Evolutionary conservation across 2,797 vertebrate genomes (phyloP), one percentile per base, ranked within the genome.

Genomic region (Schizopygopsis malacanthus): DNA sequence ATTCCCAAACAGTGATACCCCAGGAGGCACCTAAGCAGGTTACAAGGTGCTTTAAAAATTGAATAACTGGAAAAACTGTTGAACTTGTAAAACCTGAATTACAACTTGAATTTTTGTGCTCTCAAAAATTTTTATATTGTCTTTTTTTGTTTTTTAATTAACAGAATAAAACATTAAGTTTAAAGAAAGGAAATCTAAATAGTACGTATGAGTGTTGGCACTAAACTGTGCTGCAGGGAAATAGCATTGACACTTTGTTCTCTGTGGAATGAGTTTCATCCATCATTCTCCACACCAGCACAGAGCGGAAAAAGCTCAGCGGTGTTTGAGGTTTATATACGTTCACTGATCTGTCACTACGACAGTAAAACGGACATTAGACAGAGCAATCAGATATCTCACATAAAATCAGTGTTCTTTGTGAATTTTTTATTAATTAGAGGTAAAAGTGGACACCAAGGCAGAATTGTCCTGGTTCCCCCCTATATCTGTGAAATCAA

Each of bases 231-330:
- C 59, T 77, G 22, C 45, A 43, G 45, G n/a, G 43, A 76, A 50
- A 77, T 67, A 10, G 63, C 61, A 52, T 18, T 43, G n/a, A 77
- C 54, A 18, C 61, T 54, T 43, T 78, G 20, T 78, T 78, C 28
- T 75, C 10, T 37, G 59, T 84, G 61, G 43, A 41, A 83, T 76
- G 37, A 78, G n/a, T 70, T 84, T 78, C 75, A 84, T 84, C 50
- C 33, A 84, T 84, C 83, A 79, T 78, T 84, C 37, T 12, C n/a
- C 39, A 70, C 61, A 56, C 25, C 12, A 39, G 45, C 22, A 16
- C 71, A 67, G 13, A 41, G 33, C 41, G 43, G 25, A 75, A 75
- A 75, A 65, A 52, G 45, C 33, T 67, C 39, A 41, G 47, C 43
- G 15, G 22, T 63, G 28, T 75, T 33, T 83, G 10, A 63, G 59